Conservation (phyloP, 1,140 invertebrate species). For the Drosophila nasuta region DNA sequence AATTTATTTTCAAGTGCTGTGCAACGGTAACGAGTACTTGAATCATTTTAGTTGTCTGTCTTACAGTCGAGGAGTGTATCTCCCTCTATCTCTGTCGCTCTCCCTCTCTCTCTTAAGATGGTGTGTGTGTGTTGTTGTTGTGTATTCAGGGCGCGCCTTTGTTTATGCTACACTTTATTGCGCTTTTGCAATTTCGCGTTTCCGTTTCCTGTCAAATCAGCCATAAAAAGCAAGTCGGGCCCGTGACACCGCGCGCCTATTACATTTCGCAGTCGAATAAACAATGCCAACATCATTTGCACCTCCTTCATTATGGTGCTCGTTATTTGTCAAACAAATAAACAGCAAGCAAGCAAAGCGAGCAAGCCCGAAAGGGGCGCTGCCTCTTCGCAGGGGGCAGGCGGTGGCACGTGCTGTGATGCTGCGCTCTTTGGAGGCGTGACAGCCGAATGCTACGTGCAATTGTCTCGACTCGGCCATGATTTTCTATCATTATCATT, state of each 20-base stretch:
- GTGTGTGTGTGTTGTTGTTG: constrained; percentile 30
- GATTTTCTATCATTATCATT: constrained; percentile 82
- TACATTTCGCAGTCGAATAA: constrained; percentile 83
- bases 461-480: constrained; percentile 74
- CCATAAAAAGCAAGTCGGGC: constrained; percentile 72
- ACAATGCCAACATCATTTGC: constrained; percentile 83
- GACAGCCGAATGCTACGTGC: constrained; percentile 64
- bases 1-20: constrained; percentile 77
- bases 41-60: constrained; percentile 50
- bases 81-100: background rate
- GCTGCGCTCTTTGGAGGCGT: constrained; percentile 16
- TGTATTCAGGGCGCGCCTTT: constrained; percentile 75
- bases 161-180: constrained; percentile 83
- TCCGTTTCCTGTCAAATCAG: constrained; percentile 82
- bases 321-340: constrained; percentile 83
- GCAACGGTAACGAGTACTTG: constrained; percentile 58
- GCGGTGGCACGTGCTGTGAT: constrained; percentile 12
- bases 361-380: constrained; percentile 8
- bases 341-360: constrained; percentile 49
- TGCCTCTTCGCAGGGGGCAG: background rate
- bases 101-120: background rate
- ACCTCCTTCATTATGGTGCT: constrained; percentile 82
- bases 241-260: constrained; percentile 80
- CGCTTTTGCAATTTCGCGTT: constrained; percentile 82
- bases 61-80: background rate